Conservation (phyloP, 2,888 invertebrate genomes). For the Trypoxylon attenuatum region DNA sequence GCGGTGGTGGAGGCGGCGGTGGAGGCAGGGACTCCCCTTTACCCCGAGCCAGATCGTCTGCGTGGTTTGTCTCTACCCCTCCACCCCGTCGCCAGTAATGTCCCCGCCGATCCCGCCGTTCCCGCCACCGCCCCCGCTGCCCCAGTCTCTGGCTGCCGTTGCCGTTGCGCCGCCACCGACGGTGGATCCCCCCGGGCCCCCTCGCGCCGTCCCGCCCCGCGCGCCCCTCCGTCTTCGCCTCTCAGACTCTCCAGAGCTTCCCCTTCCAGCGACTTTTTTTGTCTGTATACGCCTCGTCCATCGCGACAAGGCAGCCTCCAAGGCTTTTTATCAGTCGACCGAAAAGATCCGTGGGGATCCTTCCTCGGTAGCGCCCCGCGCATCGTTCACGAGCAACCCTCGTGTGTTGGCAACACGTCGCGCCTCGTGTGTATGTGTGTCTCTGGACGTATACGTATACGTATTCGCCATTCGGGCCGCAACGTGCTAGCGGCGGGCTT, state of each 20-base stretch:
- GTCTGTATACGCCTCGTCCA: constrained; percentile 56
- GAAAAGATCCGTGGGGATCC: constrained; percentile 63
- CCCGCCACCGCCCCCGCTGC: constrained; percentile 38
- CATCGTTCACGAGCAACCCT: constrained; percentile 26
- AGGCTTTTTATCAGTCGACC: constrained; percentile 66
- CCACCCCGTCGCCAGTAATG: constrained; percentile 36
- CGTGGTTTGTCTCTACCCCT: constrained; percentile 40
- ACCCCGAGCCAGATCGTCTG: constrained; percentile 60
- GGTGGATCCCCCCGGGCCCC: constrained; percentile 41
- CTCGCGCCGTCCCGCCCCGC: constrained; percentile 40
- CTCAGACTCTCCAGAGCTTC: constrained; percentile 53
- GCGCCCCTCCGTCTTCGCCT: constrained; percentile 10
- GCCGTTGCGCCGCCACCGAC: constrained; percentile 42
- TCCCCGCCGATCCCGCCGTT: constrained; percentile 37
- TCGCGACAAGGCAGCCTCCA: constrained; percentile 59
- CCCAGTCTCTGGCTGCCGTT: constrained; percentile 37
- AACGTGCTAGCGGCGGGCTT: neutral
- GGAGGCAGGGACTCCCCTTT: constrained; percentile 52
- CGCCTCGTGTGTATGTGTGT: constrained; percentile 1
- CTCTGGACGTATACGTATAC: neutral
- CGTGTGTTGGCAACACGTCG: constrained; percentile 7
- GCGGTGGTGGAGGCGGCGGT: constrained; percentile 26
- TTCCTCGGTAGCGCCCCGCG: constrained; percentile 45
- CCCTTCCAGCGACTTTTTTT: constrained; percentile 59
- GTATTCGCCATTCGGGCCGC: neutral